These are phyloP conservation scores for Acanthochromis polyacanthus DNA, from an alignment of 2,113 vertebrate genomes.

Conservation along the genomic window DNA sequence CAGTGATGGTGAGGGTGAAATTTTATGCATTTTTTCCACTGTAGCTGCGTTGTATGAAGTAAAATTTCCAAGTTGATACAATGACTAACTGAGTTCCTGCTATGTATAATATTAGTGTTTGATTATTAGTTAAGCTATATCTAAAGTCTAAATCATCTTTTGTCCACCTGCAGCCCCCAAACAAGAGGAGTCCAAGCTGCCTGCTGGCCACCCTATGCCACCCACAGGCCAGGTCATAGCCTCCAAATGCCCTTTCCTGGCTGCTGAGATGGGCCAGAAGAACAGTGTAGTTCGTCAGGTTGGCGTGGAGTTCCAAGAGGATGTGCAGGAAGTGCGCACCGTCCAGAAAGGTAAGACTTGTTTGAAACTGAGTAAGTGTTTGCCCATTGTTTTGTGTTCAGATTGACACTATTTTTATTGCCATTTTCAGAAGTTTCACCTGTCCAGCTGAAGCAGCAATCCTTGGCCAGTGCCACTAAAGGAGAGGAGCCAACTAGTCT, in stretches of 20 bases:
- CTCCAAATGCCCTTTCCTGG: conserved; percentile 95
- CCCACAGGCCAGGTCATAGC: conserved; percentile 79
- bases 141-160: not conserved
- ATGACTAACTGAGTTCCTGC: not conserved
- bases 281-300: conserved; percentile 94
- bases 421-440: conserved; percentile 82
- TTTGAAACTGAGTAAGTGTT: not conserved
- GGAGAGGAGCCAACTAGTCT: conserved; percentile 74
- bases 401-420: not conserved
- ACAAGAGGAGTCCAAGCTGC: conserved; percentile 70
- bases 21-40: not conserved
- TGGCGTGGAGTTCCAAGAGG: conserved; percentile 93
- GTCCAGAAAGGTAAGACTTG: conserved; percentile 87
- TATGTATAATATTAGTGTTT: not conserved
- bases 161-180: conserved; percentile 62
- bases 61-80: not conserved
- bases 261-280: conserved; percentile 93
- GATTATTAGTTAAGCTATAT: not conserved
- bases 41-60: not conserved
- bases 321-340: conserved; percentile 91
- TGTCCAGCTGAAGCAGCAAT: conserved; percentile 66
- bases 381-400: not conserved
- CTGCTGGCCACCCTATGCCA: conserved; percentile 79
- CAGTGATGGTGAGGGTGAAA: conserved; percentile 81
- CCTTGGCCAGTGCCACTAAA: conserved; percentile 63